Percentiles rank a stretch among this genome's conserved stretches.
Evolutionary conservation across 2,888 invertebrate species (phyloP).

Genomic region (Omphaloscelis lunosa): DNA sequence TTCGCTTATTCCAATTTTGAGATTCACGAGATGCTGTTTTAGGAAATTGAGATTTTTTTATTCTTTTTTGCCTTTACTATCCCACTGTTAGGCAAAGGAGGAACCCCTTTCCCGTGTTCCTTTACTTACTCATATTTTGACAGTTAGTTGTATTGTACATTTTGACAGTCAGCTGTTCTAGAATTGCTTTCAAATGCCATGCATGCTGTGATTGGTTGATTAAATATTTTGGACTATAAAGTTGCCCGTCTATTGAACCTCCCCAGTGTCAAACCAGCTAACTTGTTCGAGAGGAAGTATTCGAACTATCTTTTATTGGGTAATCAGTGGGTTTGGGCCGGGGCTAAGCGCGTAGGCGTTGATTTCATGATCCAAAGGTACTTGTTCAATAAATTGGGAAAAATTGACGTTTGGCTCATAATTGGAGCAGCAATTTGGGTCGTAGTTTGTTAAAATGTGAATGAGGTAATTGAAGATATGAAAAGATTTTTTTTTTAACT

Average conservation of each 20-base stretch:
- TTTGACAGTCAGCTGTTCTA: neutral
- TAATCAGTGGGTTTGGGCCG: constrained; percentile 63
- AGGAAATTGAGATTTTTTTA: neutral
- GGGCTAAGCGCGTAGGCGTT: constrained; percentile 53
- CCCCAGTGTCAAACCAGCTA: constrained; percentile 51
- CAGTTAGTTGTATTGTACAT: neutral
- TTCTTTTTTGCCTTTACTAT: neutral
- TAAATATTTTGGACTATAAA: neutral
- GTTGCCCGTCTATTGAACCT: constrained; percentile 52
- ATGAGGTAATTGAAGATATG: neutral
- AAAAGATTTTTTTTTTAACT: no score
- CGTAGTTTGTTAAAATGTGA: neutral
- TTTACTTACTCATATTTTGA: neutral
- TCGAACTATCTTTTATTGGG: constrained; percentile 72
- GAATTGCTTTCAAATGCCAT: neutral
- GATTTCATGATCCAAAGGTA: constrained; percentile 53
- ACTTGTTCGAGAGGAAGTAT: constrained; percentile 68
- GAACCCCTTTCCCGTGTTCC: neutral
- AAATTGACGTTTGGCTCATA: constrained; percentile 30
- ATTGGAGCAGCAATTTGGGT: constrained; percentile 35
- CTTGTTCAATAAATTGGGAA: constrained; percentile 41
- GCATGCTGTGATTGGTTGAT: neutral
- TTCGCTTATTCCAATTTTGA: neutral
- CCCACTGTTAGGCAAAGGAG: neutral
- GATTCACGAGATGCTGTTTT: neutral